Conservation (phyloP, 37 sponge, comb jelly and placozoan genomes). For the Theonella swinhoei region DNA sequence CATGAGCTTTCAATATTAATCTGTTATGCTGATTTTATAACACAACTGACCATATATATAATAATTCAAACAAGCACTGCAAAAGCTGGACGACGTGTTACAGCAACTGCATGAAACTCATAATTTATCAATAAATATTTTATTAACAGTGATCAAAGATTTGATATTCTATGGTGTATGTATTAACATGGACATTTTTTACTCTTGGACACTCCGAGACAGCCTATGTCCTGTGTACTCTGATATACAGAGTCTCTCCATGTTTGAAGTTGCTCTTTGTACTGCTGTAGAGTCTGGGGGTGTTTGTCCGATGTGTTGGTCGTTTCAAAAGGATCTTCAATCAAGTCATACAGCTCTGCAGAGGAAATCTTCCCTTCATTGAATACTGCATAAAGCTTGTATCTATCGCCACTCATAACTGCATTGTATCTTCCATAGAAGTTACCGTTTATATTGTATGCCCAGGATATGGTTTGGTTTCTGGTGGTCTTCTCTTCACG, state of each 20-base stretch:
- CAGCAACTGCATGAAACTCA: too few relatives aligned
- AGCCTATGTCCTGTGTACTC: slow-evolving; percentile 15
- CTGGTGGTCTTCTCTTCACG: slow-evolving; percentile 7
- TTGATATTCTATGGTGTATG: background rate
- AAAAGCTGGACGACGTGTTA: too few relatives aligned
- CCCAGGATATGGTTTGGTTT: slow-evolving; percentile 52
- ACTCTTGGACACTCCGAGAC: background rate
- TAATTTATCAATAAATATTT: too few relatives aligned
- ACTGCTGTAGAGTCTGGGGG: background rate
- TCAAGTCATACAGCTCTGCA: slow-evolving; percentile 46
- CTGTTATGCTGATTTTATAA: background rate
- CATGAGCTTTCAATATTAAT: background rate
- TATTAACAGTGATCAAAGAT: background rate
- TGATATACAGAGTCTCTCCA: slow-evolving; percentile 53
- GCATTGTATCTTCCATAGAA: slow-evolving; percentile 47
- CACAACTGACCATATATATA: background rate
- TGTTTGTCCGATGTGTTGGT: slow-evolving; percentile 17
- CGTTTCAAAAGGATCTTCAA: slow-evolving; percentile 41
- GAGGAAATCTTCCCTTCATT: slow-evolving; percentile 12
- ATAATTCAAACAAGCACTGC: too few relatives aligned
- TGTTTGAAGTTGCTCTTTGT: slow-evolving; percentile 12
- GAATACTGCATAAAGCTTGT: slow-evolving; percentile 42
- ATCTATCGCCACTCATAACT: slow-evolving; percentile 37
- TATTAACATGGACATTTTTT: background rate
- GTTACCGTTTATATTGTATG: slow-evolving; percentile 38